Percentiles rank a stretch among this genome's conserved stretches.
Evolutionary conservation across 2,113 vertebrate genomes (phyloP).

Genomic region (Lycocorax pyrrhopterus): DNA sequence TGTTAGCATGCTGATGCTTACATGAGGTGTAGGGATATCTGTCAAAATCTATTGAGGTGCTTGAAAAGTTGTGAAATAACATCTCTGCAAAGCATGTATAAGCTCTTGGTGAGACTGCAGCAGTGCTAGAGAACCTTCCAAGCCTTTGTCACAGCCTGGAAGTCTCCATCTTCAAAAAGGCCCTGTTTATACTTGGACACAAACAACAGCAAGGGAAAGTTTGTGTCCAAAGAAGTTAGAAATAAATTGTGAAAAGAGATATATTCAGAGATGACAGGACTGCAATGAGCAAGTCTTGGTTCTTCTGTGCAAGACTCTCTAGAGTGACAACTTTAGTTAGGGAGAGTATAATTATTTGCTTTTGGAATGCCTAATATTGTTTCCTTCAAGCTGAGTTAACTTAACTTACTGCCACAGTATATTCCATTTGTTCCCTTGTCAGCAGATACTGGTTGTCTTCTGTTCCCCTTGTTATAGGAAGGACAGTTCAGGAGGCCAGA

Average conservation of each 20-base stretch:
- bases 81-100: not conserved
- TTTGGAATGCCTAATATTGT: constrained; percentile 12
- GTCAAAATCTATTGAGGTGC: not conserved
- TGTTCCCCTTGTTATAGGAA: not conserved
- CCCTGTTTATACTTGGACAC: not conserved
- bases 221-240: not conserved
- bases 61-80: not conserved
- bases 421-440: not conserved
- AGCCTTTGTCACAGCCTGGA: not conserved
- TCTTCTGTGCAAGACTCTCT: not conserved
- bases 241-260: not conserved
- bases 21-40: not conserved
- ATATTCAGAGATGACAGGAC: not conserved
- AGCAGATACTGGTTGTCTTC: not conserved
- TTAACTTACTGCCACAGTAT: not conserved
- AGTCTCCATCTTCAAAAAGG: not conserved
- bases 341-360: not conserved
- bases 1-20: not conserved
- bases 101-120: not conserved
- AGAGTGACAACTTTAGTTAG: constrained; percentile 9
- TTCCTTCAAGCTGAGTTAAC: constrained; percentile 3
- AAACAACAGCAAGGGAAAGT: not conserved
- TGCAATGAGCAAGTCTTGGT: not conserved
- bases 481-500: not conserved
- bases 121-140: not conserved